A percentile compares a stretch with the other conserved stretches of the same genome.
Conservation (phyloP, 2,797 vertebrate species). For the Sebastes wilsoni region DNA sequence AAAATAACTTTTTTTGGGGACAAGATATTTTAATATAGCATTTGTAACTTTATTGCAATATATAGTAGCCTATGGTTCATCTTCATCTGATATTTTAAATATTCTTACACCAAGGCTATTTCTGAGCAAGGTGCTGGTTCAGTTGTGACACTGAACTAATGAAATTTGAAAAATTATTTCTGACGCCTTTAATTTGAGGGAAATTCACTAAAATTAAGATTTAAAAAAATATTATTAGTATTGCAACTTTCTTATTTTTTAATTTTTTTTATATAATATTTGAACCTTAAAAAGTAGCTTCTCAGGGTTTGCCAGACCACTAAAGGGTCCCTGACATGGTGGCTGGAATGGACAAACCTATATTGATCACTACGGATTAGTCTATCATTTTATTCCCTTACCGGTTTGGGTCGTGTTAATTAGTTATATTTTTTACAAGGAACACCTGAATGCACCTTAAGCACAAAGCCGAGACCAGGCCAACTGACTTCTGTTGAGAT, state of each 20-base stretch:
- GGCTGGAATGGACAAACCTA: too few relatives aligned
- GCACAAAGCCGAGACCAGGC: slow-evolving; percentile 17
- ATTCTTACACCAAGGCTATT: background rate
- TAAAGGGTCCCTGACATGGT: accelerated
- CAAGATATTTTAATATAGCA: background rate
- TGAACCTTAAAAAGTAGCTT: background rate
- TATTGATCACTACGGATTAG: background rate
- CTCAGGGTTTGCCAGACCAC: background rate
- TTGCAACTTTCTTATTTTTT: background rate
- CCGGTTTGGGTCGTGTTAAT: background rate
- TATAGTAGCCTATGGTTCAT: background rate
- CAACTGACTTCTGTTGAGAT: slow-evolving; percentile 21
- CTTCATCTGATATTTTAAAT: background rate
- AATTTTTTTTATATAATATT: background rate
- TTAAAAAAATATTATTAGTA: background rate
- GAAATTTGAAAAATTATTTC: too few relatives aligned
- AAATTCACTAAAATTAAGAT: background rate
- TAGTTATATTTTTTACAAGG: slow-evolving; percentile 19
- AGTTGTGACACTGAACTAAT: background rate
- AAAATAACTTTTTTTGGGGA: background rate
- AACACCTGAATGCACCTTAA: slow-evolving; percentile 18
- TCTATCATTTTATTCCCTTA: background rate
- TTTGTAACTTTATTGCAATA: background rate
- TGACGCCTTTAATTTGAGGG: background rate
- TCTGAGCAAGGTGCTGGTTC: background rate